Base-by-base conservation (phyloP, 2,888 invertebrate species). In the Ochropacha duplaris region DNA sequence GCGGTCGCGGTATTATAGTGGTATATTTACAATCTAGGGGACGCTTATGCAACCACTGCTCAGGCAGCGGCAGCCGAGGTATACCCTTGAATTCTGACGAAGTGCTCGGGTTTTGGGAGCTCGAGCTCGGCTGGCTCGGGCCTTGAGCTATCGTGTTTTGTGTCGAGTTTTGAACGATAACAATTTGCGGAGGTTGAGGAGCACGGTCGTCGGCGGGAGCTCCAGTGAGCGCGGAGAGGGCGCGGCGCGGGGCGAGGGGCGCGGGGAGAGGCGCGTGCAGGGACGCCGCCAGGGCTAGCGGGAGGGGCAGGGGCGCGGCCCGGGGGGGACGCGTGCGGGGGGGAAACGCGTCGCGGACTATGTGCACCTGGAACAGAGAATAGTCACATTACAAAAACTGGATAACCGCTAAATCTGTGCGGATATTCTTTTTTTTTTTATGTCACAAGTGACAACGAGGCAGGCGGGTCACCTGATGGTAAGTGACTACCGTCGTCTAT, bases 1-100 rank as follows among this genome's bases (percentile, higher is more conserved):
- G 60, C 0, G 90, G 91, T 14, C 90, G 76, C 0, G 92, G 89
- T 11, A 93, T 88, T 0, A 83, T 82, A 2, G 83, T 75, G 1
- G 82, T 75, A 69, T 91, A 92, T 56, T 87, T 90, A 67, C 86
- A 90, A 55, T 90, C 90, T 39, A 84, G 74, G 0, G 88, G 84
- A 39, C 90, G 78, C 59, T 90, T 90, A 54, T 89, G 86, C 1
- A 92, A 63, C 90, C 91, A 93, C 85, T 91, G 92, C 58, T 92
- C 92, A 0, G 92, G 90, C 0, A 90, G 69, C 0, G 92, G 88
- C 5, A 91, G 69, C 55, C 86, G 90, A 0, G 90, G 90, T 50
- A 88, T 77, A 16, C 82, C 82, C 24, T 74, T 74, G 60, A 70
- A 83, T 3, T 84, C 81, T 2, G 76, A 61, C 4, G 59, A 61